Base-by-base conservation (phyloP, 2,888 invertebrate species). In the Microchrysa polita region DNA sequence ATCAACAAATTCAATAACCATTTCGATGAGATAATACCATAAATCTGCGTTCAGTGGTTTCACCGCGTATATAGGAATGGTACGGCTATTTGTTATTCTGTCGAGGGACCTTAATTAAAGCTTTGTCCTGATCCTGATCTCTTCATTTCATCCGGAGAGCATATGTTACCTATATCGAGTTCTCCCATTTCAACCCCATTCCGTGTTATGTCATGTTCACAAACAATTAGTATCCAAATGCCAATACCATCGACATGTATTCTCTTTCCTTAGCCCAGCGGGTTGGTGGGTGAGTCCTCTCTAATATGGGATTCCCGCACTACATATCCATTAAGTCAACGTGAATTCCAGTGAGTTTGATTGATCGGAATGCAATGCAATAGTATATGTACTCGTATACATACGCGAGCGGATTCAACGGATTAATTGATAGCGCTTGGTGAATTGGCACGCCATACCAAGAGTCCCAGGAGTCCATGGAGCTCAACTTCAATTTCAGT, bases 1-100 rank as follows among this genome's bases (percentile, higher is more conserved):
- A 57, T 69, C 69, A 69, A 55, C 69, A 57, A 69, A 69, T 69
- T 69, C 69, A 69, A 69, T 69, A 69, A 69, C 20, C 69, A 69
- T 69, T 69, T 69, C 14, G 69, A 69, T 69, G 69, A 55, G 69
- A 69, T 69, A 69, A 69, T 69, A 55, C 23, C 34, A 27, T 55
- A 57, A 67, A 69, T 69, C 69, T 57, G 55, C n/a, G n/a, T 20
- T 42, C 34, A 55, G 20, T 20, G 20, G 55, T 20, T 5, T 14
- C 55, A 9, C 27, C n/a, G n/a, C n/a, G n/a, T n/a, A n/a, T n/a
- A n/a, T n/a, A 34, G 27, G 27, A 34, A 34, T 34, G 27, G 27
- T 2, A 27, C 14, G 22, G 1, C 65, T 48, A 44, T 55, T 34
- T 55, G 40, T 69, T 57, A 69, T 69, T 40, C 55, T 20, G 40